Conservation (phyloP, 1,140 invertebrate genomes). For the Trichonephila inaurata region DNA sequence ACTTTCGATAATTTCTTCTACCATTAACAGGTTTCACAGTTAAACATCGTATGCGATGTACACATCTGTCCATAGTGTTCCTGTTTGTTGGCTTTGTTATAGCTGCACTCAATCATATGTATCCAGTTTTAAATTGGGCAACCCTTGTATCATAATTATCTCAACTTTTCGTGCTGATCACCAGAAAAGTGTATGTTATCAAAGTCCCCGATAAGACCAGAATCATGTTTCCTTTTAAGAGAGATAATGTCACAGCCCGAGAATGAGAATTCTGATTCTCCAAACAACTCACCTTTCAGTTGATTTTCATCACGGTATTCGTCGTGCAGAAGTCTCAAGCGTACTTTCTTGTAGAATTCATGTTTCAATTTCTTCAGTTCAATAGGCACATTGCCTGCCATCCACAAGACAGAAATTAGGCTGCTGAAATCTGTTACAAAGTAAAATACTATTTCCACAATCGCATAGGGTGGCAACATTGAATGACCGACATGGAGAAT, state of each 20-base stretch:
- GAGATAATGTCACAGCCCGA: conserved; percentile 5
- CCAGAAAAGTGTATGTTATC: not conserved
- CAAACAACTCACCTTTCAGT: not conserved
- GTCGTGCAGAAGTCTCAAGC: too few species aligned
- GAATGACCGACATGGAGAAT: not conserved
- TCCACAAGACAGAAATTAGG: not conserved
- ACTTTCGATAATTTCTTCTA: too few species aligned
- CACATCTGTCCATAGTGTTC: too few species aligned
- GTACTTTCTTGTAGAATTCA: not conserved
- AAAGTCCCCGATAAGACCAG: not conserved
- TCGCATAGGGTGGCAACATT: too few species aligned
- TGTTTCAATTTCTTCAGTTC: not conserved
- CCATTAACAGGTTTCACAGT: too few species aligned
- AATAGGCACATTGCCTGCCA: not conserved
- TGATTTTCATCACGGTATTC: not conserved
- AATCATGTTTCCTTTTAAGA: not conserved
- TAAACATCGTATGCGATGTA: too few species aligned
- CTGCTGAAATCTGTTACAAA: not conserved
- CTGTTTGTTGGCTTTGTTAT: too few species aligned
- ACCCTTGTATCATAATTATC: not conserved
- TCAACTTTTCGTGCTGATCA: not conserved
- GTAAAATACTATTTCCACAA: not conserved
- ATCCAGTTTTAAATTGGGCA: not conserved
- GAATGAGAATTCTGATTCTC: not conserved
- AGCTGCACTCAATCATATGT: too few species aligned